Evolutionary conservation across 2,113 vertebrate genomes (phyloP), one percentile per base, ranked within the genome.

Genomic region (Sceloporus undulatus): DNA sequence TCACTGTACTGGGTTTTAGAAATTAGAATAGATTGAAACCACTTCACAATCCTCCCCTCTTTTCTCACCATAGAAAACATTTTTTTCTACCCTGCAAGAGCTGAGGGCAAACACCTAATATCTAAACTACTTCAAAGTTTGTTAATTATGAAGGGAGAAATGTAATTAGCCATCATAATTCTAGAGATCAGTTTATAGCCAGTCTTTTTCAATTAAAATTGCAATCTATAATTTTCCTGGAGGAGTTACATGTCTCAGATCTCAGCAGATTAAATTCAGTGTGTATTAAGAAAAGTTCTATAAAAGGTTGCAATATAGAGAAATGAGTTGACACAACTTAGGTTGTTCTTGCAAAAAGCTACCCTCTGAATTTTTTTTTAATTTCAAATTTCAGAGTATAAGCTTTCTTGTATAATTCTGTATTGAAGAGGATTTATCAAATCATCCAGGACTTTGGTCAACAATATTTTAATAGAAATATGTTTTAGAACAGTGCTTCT

Each of bases 161-260:
- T 77, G 52, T 86, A 91, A 91, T 91, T 92, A 89, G 74, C 85
- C 73, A 74, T 90, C 87, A 81, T 87, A 94, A 92, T 93, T 91
- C 74, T 85, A 89, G 70, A 54, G 54, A 92, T 95, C 77, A 80
- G 82, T 91, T 93, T 94, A 91, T 59, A 93, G 74, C 23, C 84
- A 91, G 86, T 89, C 86, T 91, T 93, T 91, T 89, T 89, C 84
- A 86, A 89, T 89, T 93, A 94, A 92, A 87, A 59, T 85, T 85
- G 66, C 38, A 88, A 88, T 90, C 90, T 88, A 19, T 85, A 87
- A 59, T 92, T 88, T 94, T 94, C 78, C 89, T 89, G 85, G 62
- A 93, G 85, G 75, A 93, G 85, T 91, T 66, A 76, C 59, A 94
- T 34, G 21, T 84, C 86, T 94, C 84, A 73, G 90, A 91, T 87